These are phyloP conservation scores for Tupaia chinensis DNA, from an alignment of 2,113 vertebrate genomes.

Conservation along the genomic window DNA sequence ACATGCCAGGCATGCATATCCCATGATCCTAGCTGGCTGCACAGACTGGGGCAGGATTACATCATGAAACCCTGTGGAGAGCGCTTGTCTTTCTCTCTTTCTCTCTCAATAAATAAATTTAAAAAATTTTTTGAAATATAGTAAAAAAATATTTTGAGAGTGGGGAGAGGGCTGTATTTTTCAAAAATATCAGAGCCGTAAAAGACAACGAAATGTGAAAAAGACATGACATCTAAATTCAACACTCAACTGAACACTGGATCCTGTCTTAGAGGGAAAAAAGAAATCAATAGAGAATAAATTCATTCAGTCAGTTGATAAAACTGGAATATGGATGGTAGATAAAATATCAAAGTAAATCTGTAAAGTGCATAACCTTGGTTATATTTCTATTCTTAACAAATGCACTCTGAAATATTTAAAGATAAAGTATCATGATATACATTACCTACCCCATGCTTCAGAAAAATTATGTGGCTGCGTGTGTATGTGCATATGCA, in stretches of 20 bases:
- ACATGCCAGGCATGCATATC: too few species aligned
- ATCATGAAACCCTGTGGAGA: too few species aligned
- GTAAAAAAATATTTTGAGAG: too few species aligned
- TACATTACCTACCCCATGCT: not conserved
- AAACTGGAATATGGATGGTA: not conserved
- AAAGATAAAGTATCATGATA: not conserved
- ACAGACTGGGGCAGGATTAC: too few species aligned
- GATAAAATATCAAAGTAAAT: not conserved
- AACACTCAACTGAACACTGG: not conserved
- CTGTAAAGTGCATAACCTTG: not conserved
- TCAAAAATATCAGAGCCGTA: not conserved
- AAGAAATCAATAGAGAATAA: not conserved
- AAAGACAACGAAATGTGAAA: not conserved
- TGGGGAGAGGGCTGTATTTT: not conserved
- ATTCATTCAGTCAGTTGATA: not conserved
- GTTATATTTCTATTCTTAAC: not conserved
- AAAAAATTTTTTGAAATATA: too few species aligned
- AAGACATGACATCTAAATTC: not conserved
- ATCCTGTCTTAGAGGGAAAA: not conserved
- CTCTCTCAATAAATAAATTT: too few species aligned
- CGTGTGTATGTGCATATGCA: fast-evolving
- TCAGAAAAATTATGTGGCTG: not conserved
- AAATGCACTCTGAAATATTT: not conserved
- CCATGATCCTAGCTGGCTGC: too few species aligned
- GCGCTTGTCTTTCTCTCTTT: too few species aligned